Base-by-base conservation (phyloP, 2,888 invertebrate genomes). In the Pteria penguin region DNA sequence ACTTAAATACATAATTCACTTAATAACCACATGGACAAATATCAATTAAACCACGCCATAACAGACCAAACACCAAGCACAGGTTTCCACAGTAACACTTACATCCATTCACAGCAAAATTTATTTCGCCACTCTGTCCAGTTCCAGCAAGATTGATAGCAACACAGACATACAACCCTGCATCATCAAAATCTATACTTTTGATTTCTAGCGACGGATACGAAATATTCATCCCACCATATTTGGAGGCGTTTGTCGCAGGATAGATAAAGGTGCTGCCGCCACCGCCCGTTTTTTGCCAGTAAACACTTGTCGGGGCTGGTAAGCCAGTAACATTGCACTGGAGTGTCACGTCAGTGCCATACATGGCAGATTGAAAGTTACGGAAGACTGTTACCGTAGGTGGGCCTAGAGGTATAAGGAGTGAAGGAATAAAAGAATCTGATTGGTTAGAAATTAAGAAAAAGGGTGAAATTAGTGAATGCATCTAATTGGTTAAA, bases 401-500 rank as follows among this genome's bases (percentile, higher is more conserved):
- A 22, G 75, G 75, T 22, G 45, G 24, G 18, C 70, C 75, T 75
- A 27, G 3, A 63, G n/a, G n/a, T n/a, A n/a, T n/a, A n/a, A n/a
- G n/a, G n/a, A n/a, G n/a, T n/a, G n/a, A n/a, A n/a, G n/a, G n/a
- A n/a, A n/a, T n/a, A n/a, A n/a, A n/a, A n/a, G n/a, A n/a, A n/a
- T n/a, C n/a, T n/a, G n/a, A n/a, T n/a, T n/a, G n/a, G n/a, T n/a
- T n/a, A n/a, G n/a, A n/a, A n/a, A n/a, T n/a, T n/a, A n/a, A n/a
- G n/a, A n/a, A n/a, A n/a, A n/a, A n/a, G n/a, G n/a, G n/a, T n/a
- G n/a, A n/a, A n/a, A n/a, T n/a, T n/a, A n/a, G n/a, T n/a, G n/a
- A n/a, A n/a, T n/a, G n/a, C n/a, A n/a, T n/a, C n/a, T n/a, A n/a
- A n/a, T n/a, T n/a, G n/a, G n/a, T n/a, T n/a, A n/a, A n/a, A n/a